Evolutionary conservation across 2,888 invertebrate genomes (phyloP).

Genomic region (Pachymerium ferrugineum): DNA sequence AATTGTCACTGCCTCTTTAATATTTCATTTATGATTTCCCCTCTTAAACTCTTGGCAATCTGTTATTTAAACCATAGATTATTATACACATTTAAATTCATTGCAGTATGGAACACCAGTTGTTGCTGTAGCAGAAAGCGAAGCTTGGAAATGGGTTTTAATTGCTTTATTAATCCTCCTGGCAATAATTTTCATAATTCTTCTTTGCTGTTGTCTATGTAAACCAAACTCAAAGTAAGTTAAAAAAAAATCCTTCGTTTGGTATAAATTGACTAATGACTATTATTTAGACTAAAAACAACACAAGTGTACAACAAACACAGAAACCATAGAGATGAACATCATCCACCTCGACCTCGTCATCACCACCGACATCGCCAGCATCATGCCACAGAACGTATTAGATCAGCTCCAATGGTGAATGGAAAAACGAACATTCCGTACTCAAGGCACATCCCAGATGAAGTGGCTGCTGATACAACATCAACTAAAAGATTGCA

Average conservation of each 20-base stretch:
- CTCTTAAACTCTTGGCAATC: no score
- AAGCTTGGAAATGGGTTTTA: conserved; percentile 37
- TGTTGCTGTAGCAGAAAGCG: conserved; percentile 11
- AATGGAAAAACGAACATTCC: conserved; percentile 24
- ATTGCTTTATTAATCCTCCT: conserved; percentile 36
- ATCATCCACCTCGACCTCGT: background rate
- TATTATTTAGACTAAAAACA: background rate
- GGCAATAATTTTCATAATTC: conserved; percentile 33
- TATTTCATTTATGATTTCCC: no score
- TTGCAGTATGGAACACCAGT: background rate
- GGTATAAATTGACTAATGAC: background rate
- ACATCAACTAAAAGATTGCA: conserved; percentile 6
- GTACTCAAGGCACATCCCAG: conserved; percentile 29
- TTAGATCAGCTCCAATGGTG: background rate
- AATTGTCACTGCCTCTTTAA: no score
- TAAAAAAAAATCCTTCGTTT: background rate
- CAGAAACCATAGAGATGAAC: background rate
- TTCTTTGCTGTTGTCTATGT: conserved; percentile 36
- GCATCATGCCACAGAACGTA: conserved; percentile 3
- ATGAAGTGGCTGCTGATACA: conserved; percentile 16
- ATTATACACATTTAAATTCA: background rate
- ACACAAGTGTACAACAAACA: background rate
- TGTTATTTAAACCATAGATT: no score
- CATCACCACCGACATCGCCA: conserved; percentile 23
- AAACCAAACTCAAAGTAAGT: conserved; percentile 31